phyloP scores from a whole-genome alignment of 1,140 invertebrate species.

The Andrena cerasifolii region DNA sequence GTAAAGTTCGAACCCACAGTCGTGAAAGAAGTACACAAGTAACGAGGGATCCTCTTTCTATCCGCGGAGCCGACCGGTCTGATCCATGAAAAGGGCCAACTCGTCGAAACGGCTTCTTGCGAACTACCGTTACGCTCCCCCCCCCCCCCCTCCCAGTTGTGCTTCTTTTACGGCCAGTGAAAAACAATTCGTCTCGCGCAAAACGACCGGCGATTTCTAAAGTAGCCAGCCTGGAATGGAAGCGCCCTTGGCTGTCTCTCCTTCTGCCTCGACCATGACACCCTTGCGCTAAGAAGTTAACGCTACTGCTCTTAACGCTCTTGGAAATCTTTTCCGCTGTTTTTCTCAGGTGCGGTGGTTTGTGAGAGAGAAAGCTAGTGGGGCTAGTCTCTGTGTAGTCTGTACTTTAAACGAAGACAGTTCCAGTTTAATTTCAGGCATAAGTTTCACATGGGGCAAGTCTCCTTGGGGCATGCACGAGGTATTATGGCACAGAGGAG shows the following conservation, averaged over 20 bases:
- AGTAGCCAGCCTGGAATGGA: constrained; percentile 1
- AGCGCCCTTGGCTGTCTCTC: neutral
- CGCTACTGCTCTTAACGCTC: constrained; percentile 25
- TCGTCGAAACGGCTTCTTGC: constrained; percentile 44
- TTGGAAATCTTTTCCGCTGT: constrained; percentile 19
- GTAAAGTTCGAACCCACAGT: constrained; percentile 55
- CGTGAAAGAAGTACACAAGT: constrained; percentile 50
- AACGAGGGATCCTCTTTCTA: constrained; percentile 28
- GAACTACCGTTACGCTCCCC: constrained; percentile 21
- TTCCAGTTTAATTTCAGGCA: too few relatives aligned
- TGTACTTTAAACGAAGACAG: too few relatives aligned
- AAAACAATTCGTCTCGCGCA: constrained; percentile 61
- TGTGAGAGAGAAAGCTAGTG: too few relatives aligned
- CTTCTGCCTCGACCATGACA: neutral
- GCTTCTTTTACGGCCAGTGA: constrained; percentile 55
- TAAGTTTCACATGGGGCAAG: too few relatives aligned
- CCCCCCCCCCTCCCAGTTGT: neutral
- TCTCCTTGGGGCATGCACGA: too few relatives aligned
- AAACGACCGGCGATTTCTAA: constrained; percentile 40
- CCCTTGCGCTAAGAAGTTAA: constrained; percentile 31
- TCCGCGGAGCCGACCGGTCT: constrained; percentile 27
- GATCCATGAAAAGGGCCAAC: constrained; percentile 44
- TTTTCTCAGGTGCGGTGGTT: too few relatives aligned
- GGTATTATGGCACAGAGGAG: too few relatives aligned
- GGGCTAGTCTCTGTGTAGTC: too few relatives aligned